Evolutionary conservation across 2,113 vertebrate species (phyloP).

Genomic region (Dasyornis broadbenti): DNA sequence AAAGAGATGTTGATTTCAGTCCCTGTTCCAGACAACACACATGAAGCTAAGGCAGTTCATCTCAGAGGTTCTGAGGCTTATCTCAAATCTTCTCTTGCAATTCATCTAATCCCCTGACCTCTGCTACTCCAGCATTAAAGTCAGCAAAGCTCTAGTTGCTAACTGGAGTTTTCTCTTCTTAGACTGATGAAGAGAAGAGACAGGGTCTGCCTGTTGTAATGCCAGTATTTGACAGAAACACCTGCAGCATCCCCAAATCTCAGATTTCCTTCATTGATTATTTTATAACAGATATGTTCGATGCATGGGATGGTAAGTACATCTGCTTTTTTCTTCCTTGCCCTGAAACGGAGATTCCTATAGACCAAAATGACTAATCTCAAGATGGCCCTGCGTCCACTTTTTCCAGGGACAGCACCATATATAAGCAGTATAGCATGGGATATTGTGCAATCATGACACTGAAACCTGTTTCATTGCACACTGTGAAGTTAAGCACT

Average conservation of each 20-base stretch:
- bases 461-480: background rate
- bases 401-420: background rate
- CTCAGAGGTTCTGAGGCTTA: background rate
- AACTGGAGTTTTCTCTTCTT: slow-evolving; percentile 52
- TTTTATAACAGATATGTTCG: slow-evolving; percentile 97
- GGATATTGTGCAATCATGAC: background rate
- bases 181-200: slow-evolving; percentile 96
- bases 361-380: background rate
- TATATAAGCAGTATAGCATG: background rate
- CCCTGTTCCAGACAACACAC: background rate
- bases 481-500: background rate
- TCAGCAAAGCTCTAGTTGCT: background rate
- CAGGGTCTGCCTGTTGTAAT: slow-evolving; percentile 94
- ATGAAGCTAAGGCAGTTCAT: background rate
- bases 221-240: slow-evolving; percentile 95
- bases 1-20: background rate
- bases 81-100: background rate
- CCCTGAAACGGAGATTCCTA: background rate
- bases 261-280: slow-evolving; percentile 99
- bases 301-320: slow-evolving; percentile 92
- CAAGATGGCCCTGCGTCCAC: background rate
- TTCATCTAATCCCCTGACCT: background rate
- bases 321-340: background rate
- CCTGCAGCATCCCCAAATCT: slow-evolving; percentile 95
- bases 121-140: background rate